These are phyloP conservation scores for Amblyopsis rosae DNA, from an alignment of 2,113 vertebrate species.

Conservation along the genomic window DNA sequence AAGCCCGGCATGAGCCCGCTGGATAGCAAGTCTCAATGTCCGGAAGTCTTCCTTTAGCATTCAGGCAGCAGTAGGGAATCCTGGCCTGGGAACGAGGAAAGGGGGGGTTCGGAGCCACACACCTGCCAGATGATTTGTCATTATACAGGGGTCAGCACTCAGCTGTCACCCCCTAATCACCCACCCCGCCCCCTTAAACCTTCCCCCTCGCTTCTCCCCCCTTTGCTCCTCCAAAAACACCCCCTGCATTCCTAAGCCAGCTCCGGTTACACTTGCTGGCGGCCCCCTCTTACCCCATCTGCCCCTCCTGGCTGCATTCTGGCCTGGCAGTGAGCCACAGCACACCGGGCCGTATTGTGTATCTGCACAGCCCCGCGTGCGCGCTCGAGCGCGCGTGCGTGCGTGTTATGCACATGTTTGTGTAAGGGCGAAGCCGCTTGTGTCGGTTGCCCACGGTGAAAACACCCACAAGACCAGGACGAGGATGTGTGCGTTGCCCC, in stretches of 20 bases:
- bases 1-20: constrained; percentile 44
- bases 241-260: constrained; percentile 71
- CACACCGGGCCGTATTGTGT: constrained; percentile 63
- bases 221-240: constrained; percentile 67
- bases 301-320: constrained; percentile 63
- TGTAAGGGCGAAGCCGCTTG: background rate
- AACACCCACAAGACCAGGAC: no score
- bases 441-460: background rate
- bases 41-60: constrained; percentile 79
- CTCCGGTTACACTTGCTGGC: constrained; percentile 74
- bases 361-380: constrained; percentile 23
- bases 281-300: constrained; percentile 72
- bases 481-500: constrained; percentile 46
- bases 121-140: constrained; percentile 86
- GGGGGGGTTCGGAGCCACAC: constrained; percentile 65
- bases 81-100: constrained; percentile 57
- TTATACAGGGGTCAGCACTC: constrained; percentile 80
- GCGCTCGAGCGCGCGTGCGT: constrained; percentile 27
- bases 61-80: constrained; percentile 63
- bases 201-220: constrained; percentile 46
- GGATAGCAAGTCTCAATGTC: constrained; percentile 46
- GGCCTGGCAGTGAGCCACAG: constrained; percentile 43
- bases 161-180: constrained; percentile 86
- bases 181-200: constrained; percentile 67
- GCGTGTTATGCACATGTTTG: background rate